These are phyloP conservation scores for Frieseomelitta varia DNA, from an alignment of 1,140 invertebrate genomes.

Conservation along the genomic window DNA sequence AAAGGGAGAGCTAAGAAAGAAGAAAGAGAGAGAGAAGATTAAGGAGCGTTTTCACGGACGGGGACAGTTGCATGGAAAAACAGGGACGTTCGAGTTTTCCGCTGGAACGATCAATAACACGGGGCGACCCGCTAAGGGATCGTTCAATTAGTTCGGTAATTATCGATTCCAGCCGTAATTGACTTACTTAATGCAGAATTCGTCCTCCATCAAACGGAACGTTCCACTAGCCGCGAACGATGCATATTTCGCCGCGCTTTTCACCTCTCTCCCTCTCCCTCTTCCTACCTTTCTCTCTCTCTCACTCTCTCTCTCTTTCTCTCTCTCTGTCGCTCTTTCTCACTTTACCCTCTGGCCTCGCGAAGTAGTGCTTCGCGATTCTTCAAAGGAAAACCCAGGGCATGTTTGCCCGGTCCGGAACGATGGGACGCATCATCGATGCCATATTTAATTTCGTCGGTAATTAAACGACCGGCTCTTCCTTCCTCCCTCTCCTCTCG, in stretches of 20 bases:
- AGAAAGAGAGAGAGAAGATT: constrained; percentile 13
- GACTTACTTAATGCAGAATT: constrained; percentile 56
- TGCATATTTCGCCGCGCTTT: constrained; percentile 42
- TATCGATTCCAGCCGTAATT: constrained; percentile 53
- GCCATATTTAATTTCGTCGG: constrained; percentile 44
- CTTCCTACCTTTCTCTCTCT: background rate
- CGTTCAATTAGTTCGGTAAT: constrained; percentile 59
- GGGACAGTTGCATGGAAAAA: constrained; percentile 26
- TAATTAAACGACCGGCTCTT: constrained; percentile 34
- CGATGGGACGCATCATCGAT: constrained; percentile 37
- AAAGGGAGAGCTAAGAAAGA: too few species aligned
- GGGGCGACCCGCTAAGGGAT: constrained; percentile 29
- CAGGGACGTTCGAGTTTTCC: constrained; percentile 28
- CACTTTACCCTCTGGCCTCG: too few species aligned
- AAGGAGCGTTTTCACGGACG: constrained; percentile 45
- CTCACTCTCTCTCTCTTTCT: too few species aligned
- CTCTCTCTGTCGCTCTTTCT: too few species aligned
- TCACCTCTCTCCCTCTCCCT: background rate
- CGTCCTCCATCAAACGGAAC: constrained; percentile 48
- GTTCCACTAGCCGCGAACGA: constrained; percentile 45
- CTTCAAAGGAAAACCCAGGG: constrained; percentile 39
- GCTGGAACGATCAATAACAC: constrained; percentile 29
- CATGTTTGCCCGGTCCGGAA: constrained; percentile 25
- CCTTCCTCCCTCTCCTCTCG: background rate
- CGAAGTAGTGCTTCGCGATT: constrained; percentile 30